phyloP scores from a whole-genome alignment of 64 coral and sea anemone genomes.

The Hydrozoanthus tunicans region DNA sequence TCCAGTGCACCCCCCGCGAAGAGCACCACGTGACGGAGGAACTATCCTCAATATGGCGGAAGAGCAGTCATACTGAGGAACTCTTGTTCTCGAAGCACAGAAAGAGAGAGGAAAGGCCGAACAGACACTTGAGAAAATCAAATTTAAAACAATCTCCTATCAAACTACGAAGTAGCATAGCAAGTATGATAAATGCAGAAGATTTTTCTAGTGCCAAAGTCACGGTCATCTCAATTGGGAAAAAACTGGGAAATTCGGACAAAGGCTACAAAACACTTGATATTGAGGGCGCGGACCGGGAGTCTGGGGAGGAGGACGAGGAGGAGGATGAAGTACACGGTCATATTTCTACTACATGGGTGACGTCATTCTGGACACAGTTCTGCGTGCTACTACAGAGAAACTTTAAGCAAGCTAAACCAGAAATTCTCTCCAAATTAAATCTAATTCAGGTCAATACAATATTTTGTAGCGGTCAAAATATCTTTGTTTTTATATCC shows the following conservation, averaged over 20 bases:
- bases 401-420: conserved; percentile 93
- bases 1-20: background rate
- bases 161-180: conserved; percentile 10
- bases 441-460: conserved; percentile 74
- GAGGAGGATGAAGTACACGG: conserved; percentile 20
- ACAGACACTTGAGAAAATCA: conserved; percentile 10
- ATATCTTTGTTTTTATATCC: background rate
- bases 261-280: conserved; percentile 49
- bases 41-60: background rate
- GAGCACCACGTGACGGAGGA: background rate
- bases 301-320: conserved; percentile 55
- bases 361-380: conserved; percentile 97
- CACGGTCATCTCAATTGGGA: background rate
- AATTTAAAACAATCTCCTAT: background rate
- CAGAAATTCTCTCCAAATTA: conserved; percentile 90
- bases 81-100: conserved; percentile 20
- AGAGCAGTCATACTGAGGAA: background rate
- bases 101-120: background rate
- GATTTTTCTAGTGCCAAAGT: background rate
- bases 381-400: conserved; percentile 78
- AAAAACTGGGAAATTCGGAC: conserved; percentile 16
- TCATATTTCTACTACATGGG: conserved; percentile 73
- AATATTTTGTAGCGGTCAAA: background rate
- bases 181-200: conserved; percentile 12
- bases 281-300: conserved; percentile 65